A percentile compares a stretch with the other conserved stretches of the same genome.
These are phyloP conservation scores for Drosophila pachea DNA, from an alignment of 1,140 invertebrate species.

Conservation along the genomic window DNA sequence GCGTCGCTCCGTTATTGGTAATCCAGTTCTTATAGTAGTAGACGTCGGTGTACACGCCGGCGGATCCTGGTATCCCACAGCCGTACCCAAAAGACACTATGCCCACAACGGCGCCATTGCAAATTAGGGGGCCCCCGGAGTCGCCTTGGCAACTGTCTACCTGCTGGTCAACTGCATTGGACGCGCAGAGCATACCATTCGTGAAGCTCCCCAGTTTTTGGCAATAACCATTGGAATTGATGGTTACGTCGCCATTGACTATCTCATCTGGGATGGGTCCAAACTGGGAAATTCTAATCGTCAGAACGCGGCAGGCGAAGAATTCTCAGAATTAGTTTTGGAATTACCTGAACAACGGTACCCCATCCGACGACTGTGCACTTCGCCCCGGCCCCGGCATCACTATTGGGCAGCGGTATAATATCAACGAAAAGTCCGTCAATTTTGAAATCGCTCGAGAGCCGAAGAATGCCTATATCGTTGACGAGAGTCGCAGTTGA, in stretches of 20 bases:
- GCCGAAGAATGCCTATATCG: slow-evolving; percentile 47
- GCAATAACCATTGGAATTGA: slow-evolving; percentile 15
- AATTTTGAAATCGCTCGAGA: slow-evolving; percentile 14
- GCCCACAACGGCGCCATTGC: slow-evolving; percentile 78
- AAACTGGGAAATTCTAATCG: slow-evolving; percentile 2
- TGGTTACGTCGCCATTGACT: slow-evolving; percentile 34
- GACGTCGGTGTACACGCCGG: slow-evolving; percentile 87
- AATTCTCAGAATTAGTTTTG: neutral
- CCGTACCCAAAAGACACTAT: slow-evolving; percentile 85
- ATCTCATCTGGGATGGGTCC: slow-evolving; percentile 41
- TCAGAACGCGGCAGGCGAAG: neutral
- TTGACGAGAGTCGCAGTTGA: neutral
- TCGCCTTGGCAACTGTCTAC: slow-evolving; percentile 67
- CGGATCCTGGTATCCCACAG: slow-evolving; percentile 83
- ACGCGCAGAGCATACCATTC: slow-evolving; percentile 59
- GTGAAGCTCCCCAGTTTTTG: neutral
- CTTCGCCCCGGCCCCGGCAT: neutral
- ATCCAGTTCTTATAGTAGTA: slow-evolving; percentile 81
- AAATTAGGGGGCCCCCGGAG: slow-evolving; percentile 65
- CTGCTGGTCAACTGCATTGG: slow-evolving; percentile 31
- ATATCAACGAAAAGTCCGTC: neutral
- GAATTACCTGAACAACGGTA: slow-evolving; percentile 49
- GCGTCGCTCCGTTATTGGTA: neutral
- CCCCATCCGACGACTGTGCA: slow-evolving; percentile 68
- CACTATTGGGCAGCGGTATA: neutral